Base-by-base conservation (phyloP, 2,113 vertebrate species). In the Pandion haliaetus region DNA sequence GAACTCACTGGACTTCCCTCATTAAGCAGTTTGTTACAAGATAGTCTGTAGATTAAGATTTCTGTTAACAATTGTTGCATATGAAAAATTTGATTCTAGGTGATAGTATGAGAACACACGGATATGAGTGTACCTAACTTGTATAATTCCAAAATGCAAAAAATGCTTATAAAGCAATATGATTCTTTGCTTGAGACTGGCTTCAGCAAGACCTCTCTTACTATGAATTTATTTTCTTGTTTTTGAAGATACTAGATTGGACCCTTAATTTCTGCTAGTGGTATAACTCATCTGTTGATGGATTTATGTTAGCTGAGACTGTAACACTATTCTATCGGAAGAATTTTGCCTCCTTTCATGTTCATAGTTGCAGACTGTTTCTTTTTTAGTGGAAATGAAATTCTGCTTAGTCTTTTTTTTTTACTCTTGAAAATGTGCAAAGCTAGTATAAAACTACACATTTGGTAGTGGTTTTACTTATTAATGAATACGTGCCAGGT, bases 131-230 rank as follows among this genome's bases (percentile, higher is more conserved):
- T 10, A 21, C 5, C 13, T 58, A 17, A 18, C 17, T 57, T 78
- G 7, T 42, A 1, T 6, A 34, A 40, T 14, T 58, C 28, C 36
- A 36, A 81, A 78, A 70, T 49, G 24, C 15, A 80, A 31, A 31
- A 78, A 32, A 17, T n/a, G 0, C 12, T 66, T 55, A 17, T 18
- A 16, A 66, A 76, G 12, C 16, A 47, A 0, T 3, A 13, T 1
- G 3, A 3, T 18, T 65, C 19, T 50, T 5, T 66, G 9, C 31
- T 65, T 31, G 15, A 59, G n/a, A 10, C 24, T 42, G 29, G 2
- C 3, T 47, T 82, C 62, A 61, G 26, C 19, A 40, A 61, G 23
- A 17, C 10, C 8, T 74, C 10, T 49, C 18, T 80, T 32, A 3
- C 15, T 15, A 5, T 11, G 18, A 36, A 0, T 16, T 73, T 25